Conservation (phyloP, 2,113 vertebrate genomes). For the Empidonax alnorum region DNA sequence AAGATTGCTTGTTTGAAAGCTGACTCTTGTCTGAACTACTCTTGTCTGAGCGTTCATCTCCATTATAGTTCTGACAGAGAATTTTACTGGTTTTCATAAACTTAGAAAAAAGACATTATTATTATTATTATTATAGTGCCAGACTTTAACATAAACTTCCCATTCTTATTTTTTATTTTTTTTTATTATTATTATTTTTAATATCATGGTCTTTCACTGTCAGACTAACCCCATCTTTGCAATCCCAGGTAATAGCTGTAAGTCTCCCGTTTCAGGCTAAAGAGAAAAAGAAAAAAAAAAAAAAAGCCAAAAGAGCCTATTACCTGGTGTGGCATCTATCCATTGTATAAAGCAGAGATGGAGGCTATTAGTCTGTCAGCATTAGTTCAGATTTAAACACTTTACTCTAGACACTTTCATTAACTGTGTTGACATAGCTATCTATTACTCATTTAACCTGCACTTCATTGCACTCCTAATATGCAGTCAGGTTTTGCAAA, state of each 20-base stretch:
- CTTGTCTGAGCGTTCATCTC: background rate
- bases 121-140: background rate
- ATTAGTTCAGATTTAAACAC: slow-evolving; percentile 65
- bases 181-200: background rate
- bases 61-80: background rate
- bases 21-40: background rate
- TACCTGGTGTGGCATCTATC: background rate
- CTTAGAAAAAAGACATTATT: background rate
- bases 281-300: background rate
- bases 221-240: background rate
- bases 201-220: background rate
- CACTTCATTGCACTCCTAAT: slow-evolving; percentile 45
- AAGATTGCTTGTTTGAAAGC: background rate
- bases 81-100: background rate
- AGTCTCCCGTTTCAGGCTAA: background rate
- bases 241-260: background rate
- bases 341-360: slow-evolving; percentile 20
- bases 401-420: slow-evolving; percentile 60
- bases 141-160: background rate
- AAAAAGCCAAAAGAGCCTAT: background rate
- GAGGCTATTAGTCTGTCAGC: slow-evolving; percentile 26
- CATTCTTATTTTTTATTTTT: background rate
- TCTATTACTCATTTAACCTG: slow-evolving; percentile 64
- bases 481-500: slow-evolving; percentile 26
- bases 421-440: slow-evolving; percentile 48